A percentile compares a stretch with the other conserved stretches of the same genome.
Evolutionary conservation across 2,888 invertebrate species (phyloP).

Genomic region (Apantesis nais): DNA sequence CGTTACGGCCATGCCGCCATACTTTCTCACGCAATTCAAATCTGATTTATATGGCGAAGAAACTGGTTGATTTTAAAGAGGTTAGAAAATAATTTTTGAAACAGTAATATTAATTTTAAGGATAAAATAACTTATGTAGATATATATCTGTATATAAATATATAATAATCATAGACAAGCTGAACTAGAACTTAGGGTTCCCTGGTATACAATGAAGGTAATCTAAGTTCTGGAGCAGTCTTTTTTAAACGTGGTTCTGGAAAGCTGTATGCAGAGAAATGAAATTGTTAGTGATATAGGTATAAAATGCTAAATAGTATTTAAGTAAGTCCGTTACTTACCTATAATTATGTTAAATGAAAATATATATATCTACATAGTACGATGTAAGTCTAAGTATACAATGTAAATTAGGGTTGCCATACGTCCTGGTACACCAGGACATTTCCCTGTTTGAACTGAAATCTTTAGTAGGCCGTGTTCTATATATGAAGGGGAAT

Average conservation of each 20-base stretch:
- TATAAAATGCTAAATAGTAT: background rate
- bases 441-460: too few relatives aligned
- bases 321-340: too few relatives aligned
- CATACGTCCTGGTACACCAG: too few relatives aligned
- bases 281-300: background rate
- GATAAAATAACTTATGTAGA: background rate
- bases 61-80: background rate
- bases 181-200: too few relatives aligned
- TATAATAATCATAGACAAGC: too few relatives aligned
- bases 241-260: background rate
- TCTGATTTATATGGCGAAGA: constrained; percentile 3
- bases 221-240: background rate
- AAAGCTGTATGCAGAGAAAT: background rate
- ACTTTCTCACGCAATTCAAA: constrained; percentile 26
- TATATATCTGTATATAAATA: too few relatives aligned
- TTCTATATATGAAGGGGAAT: too few relatives aligned
- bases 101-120: background rate
- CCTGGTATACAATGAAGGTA: background rate
- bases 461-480: too few relatives aligned
- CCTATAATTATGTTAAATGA: background rate
- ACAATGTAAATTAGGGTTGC: too few relatives aligned
- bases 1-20: constrained; percentile 22
- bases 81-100: background rate
- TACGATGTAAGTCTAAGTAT: constrained; percentile 26
- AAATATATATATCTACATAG: background rate